Percentiles rank a stretch among this genome's conserved stretches.
phyloP scores from a whole-genome alignment of 1,140 invertebrate genomes.

The Palaemon carinicauda region DNA sequence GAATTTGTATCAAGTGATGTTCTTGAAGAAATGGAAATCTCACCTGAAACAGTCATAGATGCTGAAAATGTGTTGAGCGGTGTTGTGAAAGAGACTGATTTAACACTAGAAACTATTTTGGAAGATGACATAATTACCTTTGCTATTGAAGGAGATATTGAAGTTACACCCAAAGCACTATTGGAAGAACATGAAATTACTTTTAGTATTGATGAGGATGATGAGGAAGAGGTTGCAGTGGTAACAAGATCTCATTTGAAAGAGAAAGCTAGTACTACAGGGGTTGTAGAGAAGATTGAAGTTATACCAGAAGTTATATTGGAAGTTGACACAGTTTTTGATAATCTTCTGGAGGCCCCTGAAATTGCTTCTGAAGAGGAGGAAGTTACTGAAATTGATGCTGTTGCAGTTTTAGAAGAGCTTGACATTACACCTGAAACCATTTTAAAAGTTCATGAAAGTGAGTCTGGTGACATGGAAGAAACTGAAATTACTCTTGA shows the following conservation, averaged over 20 bases:
- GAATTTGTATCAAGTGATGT: background rate
- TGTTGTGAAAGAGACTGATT: background rate
- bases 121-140: too few species aligned
- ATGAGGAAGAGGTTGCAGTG: background rate
- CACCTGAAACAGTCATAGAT: background rate
- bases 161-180: background rate
- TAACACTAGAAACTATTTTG: too few species aligned
- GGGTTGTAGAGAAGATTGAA: background rate
- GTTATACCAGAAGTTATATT: background rate
- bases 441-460: too few species aligned
- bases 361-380: background rate
- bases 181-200: background rate
- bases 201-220: background rate
- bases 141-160: too few species aligned
- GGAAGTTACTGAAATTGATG: background rate
- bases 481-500: too few species aligned
- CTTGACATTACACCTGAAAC: too few species aligned
- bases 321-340: too few species aligned
- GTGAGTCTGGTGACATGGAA: too few species aligned
- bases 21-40: background rate
- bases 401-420: background rate
- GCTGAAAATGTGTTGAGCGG: background rate
- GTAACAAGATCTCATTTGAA: background rate
- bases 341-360: too few species aligned
- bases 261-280: background rate